Conservation (phyloP, 2,113 vertebrate genomes). For the Lepisosteus osseus region DNA sequence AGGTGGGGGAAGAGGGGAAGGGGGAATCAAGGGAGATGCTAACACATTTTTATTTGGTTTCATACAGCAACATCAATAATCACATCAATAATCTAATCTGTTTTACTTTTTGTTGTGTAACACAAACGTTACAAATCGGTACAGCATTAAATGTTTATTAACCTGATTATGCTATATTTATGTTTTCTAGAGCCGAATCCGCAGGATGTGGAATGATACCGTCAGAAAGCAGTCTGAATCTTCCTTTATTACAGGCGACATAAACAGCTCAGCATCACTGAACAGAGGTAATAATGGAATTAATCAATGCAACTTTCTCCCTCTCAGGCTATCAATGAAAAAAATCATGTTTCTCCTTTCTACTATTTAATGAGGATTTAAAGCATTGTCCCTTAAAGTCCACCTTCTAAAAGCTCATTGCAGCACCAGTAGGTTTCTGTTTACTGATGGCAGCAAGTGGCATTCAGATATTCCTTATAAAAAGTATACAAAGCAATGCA, state of each 20-base stretch:
- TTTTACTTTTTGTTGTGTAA: conserved; percentile 22
- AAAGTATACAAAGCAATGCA: background rate
- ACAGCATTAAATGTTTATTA: background rate
- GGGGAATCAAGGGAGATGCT: no score
- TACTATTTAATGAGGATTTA: conserved; percentile 18
- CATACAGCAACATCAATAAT: no score
- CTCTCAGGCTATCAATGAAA: conserved; percentile 32
- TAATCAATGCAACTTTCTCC: conserved; percentile 35
- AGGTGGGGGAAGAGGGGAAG: no score
- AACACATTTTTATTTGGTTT: no score
- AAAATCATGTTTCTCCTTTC: conserved; percentile 8
- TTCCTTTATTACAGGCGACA: conserved; percentile 97
- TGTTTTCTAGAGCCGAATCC: conserved; percentile 85
- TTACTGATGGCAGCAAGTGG: conserved; percentile 3
- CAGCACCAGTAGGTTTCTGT: background rate
- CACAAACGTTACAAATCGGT: conserved; percentile 3
- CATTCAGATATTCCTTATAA: background rate
- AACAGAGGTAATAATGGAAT: conserved; percentile 91
- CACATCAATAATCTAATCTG: no score
- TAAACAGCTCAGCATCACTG: conserved; percentile 97
- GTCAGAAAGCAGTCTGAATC: conserved; percentile 97
- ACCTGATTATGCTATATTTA: conserved; percentile 16
- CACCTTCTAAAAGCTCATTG: background rate
- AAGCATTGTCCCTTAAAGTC: conserved; percentile 9
- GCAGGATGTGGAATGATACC: conserved; percentile 98